Evolutionary conservation across 2,113 vertebrate species (phyloP), one percentile per base, ranked within the genome.

Genomic region (Triplophysa dalaica): DNA sequence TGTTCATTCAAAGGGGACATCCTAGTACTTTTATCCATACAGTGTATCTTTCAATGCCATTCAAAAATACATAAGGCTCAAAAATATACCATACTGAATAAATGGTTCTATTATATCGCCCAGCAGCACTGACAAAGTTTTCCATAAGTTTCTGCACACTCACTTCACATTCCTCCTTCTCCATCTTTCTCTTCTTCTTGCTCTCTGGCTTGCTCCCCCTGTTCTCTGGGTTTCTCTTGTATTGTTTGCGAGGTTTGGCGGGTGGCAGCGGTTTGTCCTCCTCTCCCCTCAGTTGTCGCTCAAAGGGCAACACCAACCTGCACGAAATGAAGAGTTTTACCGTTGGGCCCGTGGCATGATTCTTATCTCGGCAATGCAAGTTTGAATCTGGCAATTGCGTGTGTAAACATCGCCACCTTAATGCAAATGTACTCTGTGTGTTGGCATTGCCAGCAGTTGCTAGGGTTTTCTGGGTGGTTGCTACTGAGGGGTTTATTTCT

Each of bases 271-370:
- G 97, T 41, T 95, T 96, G 89, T 98, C 95, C 0, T 96, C 95
- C 84, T 98, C 96, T 2, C 97, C 96, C 84, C 94, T 95, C 26
- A 96, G 87, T 61, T 96, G 93, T 62, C 96, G 93, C 87, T 98
- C 96, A 1, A 96, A 98, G 0, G 97, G 96, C 75, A 98, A 93
- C 83, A 98, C 94, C 85, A 98, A 89, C 92, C 97, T 98, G 85
- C 0, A 48, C 21, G 45, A 77, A 8, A 45, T 11, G 2, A 19
- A 73, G 70, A 82, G 29, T 9, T 33, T 56, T 56, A 70, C 10
- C 33, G 50, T 56, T 3, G 10, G 54, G 17, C n/a, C 4, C 21
- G 1, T 63, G 24, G 8, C 29, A 24, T 5, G n/a, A 61, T 52
- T 13, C 50, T 52, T 4, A 52, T 33, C 4, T 70, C 22, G 48